Evolutionary conservation across 2,888 invertebrate genomes (phyloP).

Genomic region (Gibbula magus): DNA sequence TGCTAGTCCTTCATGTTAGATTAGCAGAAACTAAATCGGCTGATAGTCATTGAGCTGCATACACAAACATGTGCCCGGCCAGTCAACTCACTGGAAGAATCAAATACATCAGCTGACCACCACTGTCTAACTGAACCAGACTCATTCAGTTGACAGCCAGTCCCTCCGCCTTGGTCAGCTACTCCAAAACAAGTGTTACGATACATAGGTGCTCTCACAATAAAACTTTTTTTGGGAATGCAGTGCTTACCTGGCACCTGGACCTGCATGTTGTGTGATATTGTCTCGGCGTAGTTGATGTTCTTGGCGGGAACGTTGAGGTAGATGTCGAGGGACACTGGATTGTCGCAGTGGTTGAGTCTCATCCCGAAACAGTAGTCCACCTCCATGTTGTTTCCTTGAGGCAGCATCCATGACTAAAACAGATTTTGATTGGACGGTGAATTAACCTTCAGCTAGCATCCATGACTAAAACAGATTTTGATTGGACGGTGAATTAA

Average conservation of each 20-base stretch:
- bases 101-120: too few species aligned
- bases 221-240: too few species aligned
- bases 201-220: too few species aligned
- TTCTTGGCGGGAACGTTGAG: constrained; percentile 41
- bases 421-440: background rate
- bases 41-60: too few species aligned
- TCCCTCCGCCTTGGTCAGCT: too few species aligned
- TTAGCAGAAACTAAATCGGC: too few species aligned
- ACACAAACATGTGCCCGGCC: too few species aligned
- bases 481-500: background rate
- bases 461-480: background rate
- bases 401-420: constrained; percentile 5
- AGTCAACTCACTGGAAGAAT: too few species aligned
- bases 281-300: constrained; percentile 23
- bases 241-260: constrained; percentile 33
- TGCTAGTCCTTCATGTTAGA: too few species aligned
- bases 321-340: constrained; percentile 58
- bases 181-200: too few species aligned
- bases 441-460: background rate
- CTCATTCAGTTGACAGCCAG: too few species aligned
- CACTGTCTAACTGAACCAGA: too few species aligned
- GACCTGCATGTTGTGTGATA: constrained; percentile 35
- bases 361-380: constrained; percentile 57
- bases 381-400: constrained; percentile 26
- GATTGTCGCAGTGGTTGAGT: constrained; percentile 57